Evolutionary conservation across 2,888 invertebrate genomes (phyloP).

Genomic region (Charanyca ferruginea): DNA sequence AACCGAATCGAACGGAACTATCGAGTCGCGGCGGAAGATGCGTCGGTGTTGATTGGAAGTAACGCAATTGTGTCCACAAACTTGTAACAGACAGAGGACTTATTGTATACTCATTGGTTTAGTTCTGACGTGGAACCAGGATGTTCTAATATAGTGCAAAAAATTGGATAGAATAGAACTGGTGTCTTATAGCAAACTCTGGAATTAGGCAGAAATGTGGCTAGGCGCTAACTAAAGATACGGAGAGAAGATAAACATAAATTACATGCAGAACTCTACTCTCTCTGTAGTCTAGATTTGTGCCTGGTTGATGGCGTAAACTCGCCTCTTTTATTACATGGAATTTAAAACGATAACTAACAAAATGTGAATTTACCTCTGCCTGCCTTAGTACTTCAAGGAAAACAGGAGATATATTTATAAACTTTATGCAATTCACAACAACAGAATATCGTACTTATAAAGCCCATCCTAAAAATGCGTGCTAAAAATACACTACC

Average conservation of each 20-base stretch:
- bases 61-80: constrained; percentile 19
- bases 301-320: too few relatives aligned
- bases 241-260: neutral
- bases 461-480: constrained; percentile 40
- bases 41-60: constrained; percentile 24
- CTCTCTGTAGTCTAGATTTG: too few relatives aligned
- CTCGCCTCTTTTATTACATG: too few relatives aligned
- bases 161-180: neutral
- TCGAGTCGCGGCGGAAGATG: constrained; percentile 26
- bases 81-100: constrained; percentile 6
- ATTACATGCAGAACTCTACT: neutral
- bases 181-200: neutral
- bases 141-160: constrained; percentile 1
- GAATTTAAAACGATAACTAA: too few relatives aligned
- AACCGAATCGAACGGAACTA: constrained; percentile 35
- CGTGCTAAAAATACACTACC: constrained; percentile 55
- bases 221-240: neutral
- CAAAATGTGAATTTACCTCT: too few relatives aligned
- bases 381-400: too few relatives aligned
- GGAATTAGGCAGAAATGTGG: neutral
- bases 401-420: neutral
- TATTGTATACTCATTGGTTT: constrained; percentile 9
- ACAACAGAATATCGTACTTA: constrained; percentile 37
- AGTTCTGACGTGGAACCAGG: neutral
- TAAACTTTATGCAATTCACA: constrained; percentile 37